Base-by-base conservation (phyloP, 2,113 vertebrate species). In the Gymnocephalus cernua region DNA sequence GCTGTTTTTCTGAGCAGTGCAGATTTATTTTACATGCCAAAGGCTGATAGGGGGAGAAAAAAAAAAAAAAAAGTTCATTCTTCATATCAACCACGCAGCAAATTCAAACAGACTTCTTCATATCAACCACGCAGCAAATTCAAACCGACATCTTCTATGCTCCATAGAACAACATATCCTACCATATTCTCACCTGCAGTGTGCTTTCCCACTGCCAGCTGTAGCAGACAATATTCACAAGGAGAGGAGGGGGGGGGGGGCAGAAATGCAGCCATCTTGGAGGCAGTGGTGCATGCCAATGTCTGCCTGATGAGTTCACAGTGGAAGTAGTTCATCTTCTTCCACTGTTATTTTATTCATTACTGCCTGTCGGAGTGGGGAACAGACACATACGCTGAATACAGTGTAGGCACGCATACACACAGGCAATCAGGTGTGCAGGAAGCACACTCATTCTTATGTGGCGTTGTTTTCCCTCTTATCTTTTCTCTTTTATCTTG, bases 291-390 rank as follows among this genome's bases (percentile, higher is more conserved):
- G 89, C 81, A 80, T 91, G 82, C 79, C 68, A 80, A 74, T 84
- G 87, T 88, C 85, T 84, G 81, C 72, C 80, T 89, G 75, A 90
- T 82, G 86, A 86, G 84, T 85, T 92, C 88, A 87, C 59, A 65
- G 54, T 91, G 86, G 70, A 91, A 88, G 88, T 84, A 80, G 82
- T 86, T 91, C 79, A 85, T 91, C 81, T 88, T 87, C 67, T 82
- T 84, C 68, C 65, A 69, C 79, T 87, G 68, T 89, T 93, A 87
- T 93, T 91, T 91, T 87, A 89, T 92, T 92, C 74, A 91, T 90
- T 82, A 84, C 83, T 69, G 83, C 66, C 84, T 83, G 82, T 82
- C 29, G 16, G 73, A 71, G 63, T 80, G 59, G 86, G 64, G 57
- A 82, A 68, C 80, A 78, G 11, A 83, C 69, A 70, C 4, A 25